Evolutionary conservation across 2,888 invertebrate species (phyloP).

Genomic region (Caenorhabditis macrosperma): DNA sequence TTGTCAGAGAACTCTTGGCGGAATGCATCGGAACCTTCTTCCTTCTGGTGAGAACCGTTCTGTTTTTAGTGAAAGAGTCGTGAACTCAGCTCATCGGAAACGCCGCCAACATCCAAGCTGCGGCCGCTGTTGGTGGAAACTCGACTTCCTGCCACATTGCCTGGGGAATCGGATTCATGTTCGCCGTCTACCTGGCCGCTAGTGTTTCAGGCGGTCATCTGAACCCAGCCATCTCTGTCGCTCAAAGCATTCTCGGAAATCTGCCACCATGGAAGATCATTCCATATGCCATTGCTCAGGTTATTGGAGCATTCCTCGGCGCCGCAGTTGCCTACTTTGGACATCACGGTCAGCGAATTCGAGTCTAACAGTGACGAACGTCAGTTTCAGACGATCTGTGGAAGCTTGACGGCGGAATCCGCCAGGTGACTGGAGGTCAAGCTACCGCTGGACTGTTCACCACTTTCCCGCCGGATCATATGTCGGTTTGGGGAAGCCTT

Average conservation of each 20-base stretch:
- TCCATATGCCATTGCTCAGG: slow-evolving; percentile 71
- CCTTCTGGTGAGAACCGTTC: slow-evolving; percentile 64
- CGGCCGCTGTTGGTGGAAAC: slow-evolving; percentile 69
- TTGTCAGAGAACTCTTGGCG: slow-evolving; percentile 74
- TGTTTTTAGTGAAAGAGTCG: not conserved
- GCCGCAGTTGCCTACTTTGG: slow-evolving; percentile 76
- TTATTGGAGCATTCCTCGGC: slow-evolving; percentile 79
- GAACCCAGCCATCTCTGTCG: slow-evolving; percentile 76
- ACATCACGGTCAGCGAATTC: slow-evolving; percentile 71
- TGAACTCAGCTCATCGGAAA: slow-evolving; percentile 77
- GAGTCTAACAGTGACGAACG: not conserved
- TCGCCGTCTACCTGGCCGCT: slow-evolving; percentile 76
- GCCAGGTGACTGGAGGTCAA: slow-evolving; percentile 79
- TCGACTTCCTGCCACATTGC: slow-evolving; percentile 72
- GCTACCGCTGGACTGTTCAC: slow-evolving; percentile 83
- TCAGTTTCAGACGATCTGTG: slow-evolving; percentile 78
- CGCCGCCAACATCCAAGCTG: slow-evolving; percentile 76
- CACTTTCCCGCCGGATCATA: slow-evolving; percentile 82
- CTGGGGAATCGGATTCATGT: slow-evolving; percentile 79
- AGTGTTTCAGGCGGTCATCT: slow-evolving; percentile 77
- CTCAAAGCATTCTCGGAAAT: slow-evolving; percentile 72
- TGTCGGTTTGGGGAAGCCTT: slow-evolving; percentile 81
- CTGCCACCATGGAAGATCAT: slow-evolving; percentile 66
- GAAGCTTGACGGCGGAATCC: slow-evolving; percentile 80
- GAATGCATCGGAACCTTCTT: slow-evolving; percentile 79